Percentiles rank a stretch among this genome's conserved stretches.
phyloP scores from a whole-genome alignment of 2,113 vertebrate species.

The Ailuropoda melanoleuca region DNA sequence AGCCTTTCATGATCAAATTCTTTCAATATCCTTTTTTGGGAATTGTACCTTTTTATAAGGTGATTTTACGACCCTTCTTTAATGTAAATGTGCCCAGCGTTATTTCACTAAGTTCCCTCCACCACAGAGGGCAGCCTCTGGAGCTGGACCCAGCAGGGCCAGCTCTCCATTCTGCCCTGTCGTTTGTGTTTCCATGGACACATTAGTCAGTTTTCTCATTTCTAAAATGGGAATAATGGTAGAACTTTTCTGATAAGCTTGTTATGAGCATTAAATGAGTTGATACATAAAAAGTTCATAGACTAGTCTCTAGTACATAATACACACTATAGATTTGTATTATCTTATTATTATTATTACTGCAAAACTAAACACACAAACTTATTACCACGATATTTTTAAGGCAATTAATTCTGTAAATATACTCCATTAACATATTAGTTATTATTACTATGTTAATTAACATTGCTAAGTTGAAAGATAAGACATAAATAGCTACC shows the following conservation, averaged over 20 bases:
- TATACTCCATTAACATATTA: background rate
- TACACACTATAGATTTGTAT: background rate
- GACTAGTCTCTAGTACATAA: background rate
- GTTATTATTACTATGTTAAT: background rate
- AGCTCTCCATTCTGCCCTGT: background rate
- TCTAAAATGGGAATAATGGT: background rate
- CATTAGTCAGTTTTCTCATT: background rate
- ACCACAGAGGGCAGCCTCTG: background rate
- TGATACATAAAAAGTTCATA: background rate
- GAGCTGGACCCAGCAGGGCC: background rate
- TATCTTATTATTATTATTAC: background rate
- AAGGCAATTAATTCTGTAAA: background rate
- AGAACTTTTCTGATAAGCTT: background rate
- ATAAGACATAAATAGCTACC: background rate
- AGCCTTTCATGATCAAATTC: background rate
- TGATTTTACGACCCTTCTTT: background rate
- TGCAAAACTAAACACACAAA: background rate
- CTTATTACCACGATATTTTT: background rate
- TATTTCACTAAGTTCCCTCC: background rate
- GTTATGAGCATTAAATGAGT: background rate
- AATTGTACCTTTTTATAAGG: background rate
- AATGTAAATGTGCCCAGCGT: background rate
- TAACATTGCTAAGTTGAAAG: background rate
- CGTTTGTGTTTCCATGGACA: background rate
- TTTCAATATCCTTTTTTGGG: background rate